Conservation (phyloP, 2,797 vertebrate species). For the Sparus aurata region DNA sequence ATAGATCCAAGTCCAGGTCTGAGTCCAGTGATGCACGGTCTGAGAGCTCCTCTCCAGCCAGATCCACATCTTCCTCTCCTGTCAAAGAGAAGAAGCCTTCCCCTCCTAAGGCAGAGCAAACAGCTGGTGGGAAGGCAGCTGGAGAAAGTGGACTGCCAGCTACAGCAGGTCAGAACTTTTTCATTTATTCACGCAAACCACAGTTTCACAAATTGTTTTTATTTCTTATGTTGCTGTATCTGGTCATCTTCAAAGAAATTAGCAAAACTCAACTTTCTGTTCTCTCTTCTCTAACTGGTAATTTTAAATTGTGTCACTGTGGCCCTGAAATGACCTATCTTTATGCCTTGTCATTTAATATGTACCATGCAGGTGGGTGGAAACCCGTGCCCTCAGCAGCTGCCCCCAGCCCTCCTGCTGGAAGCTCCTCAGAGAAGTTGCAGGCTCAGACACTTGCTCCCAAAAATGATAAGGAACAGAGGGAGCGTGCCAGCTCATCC, state of each 20-base stretch:
- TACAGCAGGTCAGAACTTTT: conserved; percentile 56
- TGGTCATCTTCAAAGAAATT: background rate
- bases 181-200: conserved; percentile 9
- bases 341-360: conserved; percentile 21
- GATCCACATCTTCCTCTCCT: conserved; percentile 75
- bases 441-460: conserved; percentile 29
- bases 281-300: background rate
- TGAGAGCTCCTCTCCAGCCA: conserved; percentile 76
- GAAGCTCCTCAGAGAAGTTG: conserved; percentile 41
- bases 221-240: background rate
- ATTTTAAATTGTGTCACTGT: background rate
- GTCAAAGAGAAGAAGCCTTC: conserved; percentile 63
- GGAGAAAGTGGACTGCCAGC: conserved; percentile 50
- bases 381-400: conserved; percentile 72
- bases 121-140: conserved; percentile 9
- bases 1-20: conserved; percentile 80
- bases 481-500: conserved; percentile 10
- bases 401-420: conserved; percentile 37
- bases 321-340: background rate
- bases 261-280: background rate
- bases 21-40: conserved; percentile 77
- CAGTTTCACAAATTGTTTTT: background rate
- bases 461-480: conserved; percentile 44
- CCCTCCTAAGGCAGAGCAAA: conserved; percentile 42
- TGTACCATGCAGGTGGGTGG: conserved; percentile 69